phyloP scores from a whole-genome alignment of 2,888 invertebrate species.

The Tuta absoluta region DNA sequence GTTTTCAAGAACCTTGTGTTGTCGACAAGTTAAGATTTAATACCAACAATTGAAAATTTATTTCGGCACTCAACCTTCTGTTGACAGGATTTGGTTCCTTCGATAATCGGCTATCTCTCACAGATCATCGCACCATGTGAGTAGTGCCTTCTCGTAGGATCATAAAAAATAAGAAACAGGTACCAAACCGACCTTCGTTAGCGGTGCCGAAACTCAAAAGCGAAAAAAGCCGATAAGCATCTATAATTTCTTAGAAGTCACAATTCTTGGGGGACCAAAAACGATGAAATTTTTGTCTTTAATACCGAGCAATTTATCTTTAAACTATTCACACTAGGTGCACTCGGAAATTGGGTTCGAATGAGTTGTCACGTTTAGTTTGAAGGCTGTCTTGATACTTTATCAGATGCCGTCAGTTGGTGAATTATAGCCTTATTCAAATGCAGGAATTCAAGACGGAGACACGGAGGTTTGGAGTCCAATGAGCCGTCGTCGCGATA shows the following conservation, averaged over 20 bases:
- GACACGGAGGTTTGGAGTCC: conserved; percentile 58
- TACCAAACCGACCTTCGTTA: conserved; percentile 70
- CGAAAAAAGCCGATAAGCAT: conserved; percentile 67
- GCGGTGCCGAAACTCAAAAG: conserved; percentile 69
- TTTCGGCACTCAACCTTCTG: conserved; percentile 55
- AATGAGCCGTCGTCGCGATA: conserved; percentile 63
- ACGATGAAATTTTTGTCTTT: conserved; percentile 63
- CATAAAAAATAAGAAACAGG: conserved; percentile 70
- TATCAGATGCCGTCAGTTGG: conserved; percentile 53
- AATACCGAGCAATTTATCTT: conserved; percentile 64
- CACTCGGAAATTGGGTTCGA: conserved; percentile 53
- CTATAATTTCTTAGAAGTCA: conserved; percentile 74
- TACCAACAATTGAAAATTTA: conserved; percentile 37
- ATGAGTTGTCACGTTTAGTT: conserved; percentile 69
- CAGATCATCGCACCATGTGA: conserved; percentile 58
- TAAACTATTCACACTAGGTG: conserved; percentile 71
- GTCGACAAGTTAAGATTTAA: conserved; percentile 31
- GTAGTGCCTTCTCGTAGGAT: conserved; percentile 55
- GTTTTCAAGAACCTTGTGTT: conserved; percentile 40
- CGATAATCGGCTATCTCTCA: conserved; percentile 69
- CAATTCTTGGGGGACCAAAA: conserved; percentile 51
- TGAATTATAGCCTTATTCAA: conserved; percentile 63
- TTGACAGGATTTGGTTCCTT: conserved; percentile 70
- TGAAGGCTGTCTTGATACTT: conserved; percentile 57
- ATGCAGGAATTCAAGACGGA: conserved; percentile 66